These are phyloP conservation scores for Dryoscopus gambensis DNA, from an alignment of 2,113 vertebrate species.

Conservation along the genomic window DNA sequence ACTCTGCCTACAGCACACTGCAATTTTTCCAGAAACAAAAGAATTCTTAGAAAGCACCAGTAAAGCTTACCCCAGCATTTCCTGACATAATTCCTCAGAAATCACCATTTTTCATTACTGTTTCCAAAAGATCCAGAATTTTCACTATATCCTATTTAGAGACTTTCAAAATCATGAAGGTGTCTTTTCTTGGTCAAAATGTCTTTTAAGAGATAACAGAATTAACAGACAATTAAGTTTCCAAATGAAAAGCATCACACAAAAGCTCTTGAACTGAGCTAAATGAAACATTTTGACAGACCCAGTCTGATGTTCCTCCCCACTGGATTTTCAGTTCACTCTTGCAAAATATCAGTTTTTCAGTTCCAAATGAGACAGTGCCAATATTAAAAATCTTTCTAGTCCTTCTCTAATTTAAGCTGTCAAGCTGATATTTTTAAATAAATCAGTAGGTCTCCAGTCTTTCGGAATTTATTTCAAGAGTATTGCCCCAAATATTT, in stretches of 20 bases:
- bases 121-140: neutral
- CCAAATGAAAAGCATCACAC: neutral
- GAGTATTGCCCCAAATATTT: neutral
- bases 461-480: constrained; percentile 1
- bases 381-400: neutral
- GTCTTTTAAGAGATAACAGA: neutral
- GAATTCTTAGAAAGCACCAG: neutral
- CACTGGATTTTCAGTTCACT: neutral
- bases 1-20: neutral
- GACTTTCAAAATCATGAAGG: neutral
- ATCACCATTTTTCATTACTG: neutral
- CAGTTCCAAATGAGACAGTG: neutral
- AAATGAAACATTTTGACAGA: constrained; percentile 19
- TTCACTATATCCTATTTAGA: neutral
- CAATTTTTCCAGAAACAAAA: neutral
- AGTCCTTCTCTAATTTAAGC: neutral
- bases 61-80: neutral
- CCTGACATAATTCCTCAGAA: neutral
- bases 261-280: neutral
- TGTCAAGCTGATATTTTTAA: neutral
- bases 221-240: neutral
- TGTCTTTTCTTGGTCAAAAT: neutral
- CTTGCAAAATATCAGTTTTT: neutral
- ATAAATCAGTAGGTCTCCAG: neutral
- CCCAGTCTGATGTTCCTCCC: neutral